A percentile compares a stretch with the other conserved stretches of the same genome.
Evolutionary conservation across 2,797 vertebrate species (phyloP).

Genomic region (Siniperca scherzeri): DNA sequence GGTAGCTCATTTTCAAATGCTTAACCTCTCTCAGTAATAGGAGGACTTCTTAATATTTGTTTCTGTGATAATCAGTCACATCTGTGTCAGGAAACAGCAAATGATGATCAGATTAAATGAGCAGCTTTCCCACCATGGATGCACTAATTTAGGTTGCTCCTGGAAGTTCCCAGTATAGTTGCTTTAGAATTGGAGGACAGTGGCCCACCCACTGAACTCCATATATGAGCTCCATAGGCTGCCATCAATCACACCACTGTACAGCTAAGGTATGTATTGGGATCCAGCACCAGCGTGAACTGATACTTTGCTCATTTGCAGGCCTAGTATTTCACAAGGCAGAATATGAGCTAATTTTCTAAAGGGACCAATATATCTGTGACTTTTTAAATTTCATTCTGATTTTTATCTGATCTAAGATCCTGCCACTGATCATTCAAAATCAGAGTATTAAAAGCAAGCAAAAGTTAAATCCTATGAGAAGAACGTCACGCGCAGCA

Average conservation of each 20-base stretch:
- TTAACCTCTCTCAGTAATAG: background rate
- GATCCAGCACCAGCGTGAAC: slow-evolving; percentile 35
- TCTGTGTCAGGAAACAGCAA: slow-evolving; percentile 30
- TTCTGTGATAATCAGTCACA: background rate
- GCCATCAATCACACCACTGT: slow-evolving; percentile 74
- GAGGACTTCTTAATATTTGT: background rate
- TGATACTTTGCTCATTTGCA: slow-evolving; percentile 45
- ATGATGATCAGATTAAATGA: slow-evolving; percentile 49
- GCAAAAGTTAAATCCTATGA: background rate
- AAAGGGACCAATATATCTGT: background rate
- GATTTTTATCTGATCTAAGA: background rate
- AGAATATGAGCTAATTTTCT: slow-evolving; percentile 28
- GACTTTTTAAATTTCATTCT: no score
- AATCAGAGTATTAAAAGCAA: background rate
- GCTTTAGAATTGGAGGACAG: slow-evolving; percentile 59
- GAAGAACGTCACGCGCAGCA: background rate
- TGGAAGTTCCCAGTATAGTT: slow-evolving; percentile 75
- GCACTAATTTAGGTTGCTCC: slow-evolving; percentile 75
- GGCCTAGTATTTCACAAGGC: background rate
- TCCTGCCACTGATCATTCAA: background rate
- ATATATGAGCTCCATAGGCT: slow-evolving; percentile 79
- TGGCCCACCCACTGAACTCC: slow-evolving; percentile 72
- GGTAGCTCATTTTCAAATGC: no score
- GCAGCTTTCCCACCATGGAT: slow-evolving; percentile 56
- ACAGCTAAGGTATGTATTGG: slow-evolving; percentile 64